Conservation (phyloP, 2,888 invertebrate species). For the Halictus ligatus region DNA sequence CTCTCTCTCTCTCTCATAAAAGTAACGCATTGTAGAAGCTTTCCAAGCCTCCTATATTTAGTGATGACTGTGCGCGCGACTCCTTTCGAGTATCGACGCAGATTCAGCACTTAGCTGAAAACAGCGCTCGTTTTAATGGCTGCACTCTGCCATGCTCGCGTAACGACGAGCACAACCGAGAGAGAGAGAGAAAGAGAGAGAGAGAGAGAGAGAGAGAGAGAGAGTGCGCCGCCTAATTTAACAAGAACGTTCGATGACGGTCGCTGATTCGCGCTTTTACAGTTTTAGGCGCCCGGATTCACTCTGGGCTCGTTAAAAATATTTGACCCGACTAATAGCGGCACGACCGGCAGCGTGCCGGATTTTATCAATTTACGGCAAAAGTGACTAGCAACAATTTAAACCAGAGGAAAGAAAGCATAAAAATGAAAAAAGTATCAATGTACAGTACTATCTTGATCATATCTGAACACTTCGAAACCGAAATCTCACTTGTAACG, state of each 20-base stretch:
- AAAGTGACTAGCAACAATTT: neutral
- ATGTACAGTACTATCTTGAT: neutral
- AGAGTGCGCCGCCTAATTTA: neutral
- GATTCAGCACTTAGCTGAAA: constrained; percentile 27
- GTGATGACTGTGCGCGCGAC: neutral
- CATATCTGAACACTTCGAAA: too few relatives aligned
- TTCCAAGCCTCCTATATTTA: constrained; percentile 6
- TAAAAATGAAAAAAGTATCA: neutral
- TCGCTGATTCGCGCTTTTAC: neutral
- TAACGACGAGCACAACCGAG: neutral
- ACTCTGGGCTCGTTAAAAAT: neutral
- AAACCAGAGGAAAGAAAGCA: too few relatives aligned
- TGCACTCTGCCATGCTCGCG: constrained; percentile 16
- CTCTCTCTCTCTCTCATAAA: neutral
- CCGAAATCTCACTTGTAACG: neutral
- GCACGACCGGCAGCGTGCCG: neutral
- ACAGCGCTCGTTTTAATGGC: constrained; percentile 34
- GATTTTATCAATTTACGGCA: neutral
- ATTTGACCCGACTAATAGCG: neutral
- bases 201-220: neutral
- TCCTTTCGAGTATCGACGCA: neutral
- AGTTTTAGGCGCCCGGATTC: neutral
- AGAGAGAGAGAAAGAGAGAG: neutral
- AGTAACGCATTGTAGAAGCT: neutral
- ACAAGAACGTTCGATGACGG: constrained; percentile 2